Conservation (phyloP, 1,140 invertebrate genomes). For the Lepidurus couesii region DNA sequence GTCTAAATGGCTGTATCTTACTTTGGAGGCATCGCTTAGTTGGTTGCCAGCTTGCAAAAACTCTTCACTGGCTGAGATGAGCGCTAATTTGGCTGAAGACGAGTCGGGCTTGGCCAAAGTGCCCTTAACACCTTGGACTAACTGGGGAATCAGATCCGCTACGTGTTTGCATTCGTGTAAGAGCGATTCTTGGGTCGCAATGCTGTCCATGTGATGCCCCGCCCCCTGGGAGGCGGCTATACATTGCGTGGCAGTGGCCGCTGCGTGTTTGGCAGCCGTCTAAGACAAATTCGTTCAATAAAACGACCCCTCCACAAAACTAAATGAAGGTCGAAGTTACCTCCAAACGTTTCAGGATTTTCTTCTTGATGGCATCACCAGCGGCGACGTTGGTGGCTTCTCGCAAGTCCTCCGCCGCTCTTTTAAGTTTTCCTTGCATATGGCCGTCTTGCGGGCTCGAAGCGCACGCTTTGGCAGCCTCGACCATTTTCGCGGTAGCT, state of each 20-base stretch:
- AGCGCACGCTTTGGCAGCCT: constrained; percentile 88
- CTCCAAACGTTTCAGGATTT: constrained; percentile 68
- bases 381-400: constrained; percentile 77
- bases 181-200: constrained; percentile 63
- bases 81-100: constrained; percentile 66
- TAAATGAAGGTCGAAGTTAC: constrained; percentile 40
- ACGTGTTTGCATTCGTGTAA: constrained; percentile 68
- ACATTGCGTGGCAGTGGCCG: constrained; percentile 82
- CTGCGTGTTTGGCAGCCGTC: constrained; percentile 76
- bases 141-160: constrained; percentile 68
- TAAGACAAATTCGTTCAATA: constrained; percentile 38
- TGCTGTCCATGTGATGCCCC: constrained; percentile 62
- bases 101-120: constrained; percentile 64
- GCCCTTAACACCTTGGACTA: constrained; percentile 75
- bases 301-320: neutral
- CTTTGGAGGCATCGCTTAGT: constrained; percentile 44
- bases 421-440: constrained; percentile 73
- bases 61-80: constrained; percentile 80
- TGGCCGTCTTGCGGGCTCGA: constrained; percentile 73
- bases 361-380: constrained; percentile 68
- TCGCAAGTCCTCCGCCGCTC: constrained; percentile 84
- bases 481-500: constrained; percentile 91
- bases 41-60: constrained; percentile 60
- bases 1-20: constrained; percentile 25
- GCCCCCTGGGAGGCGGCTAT: constrained; percentile 69